Conservation (phyloP, 92 coral and sea anemone species). For the Zoanthus solanderi region DNA sequence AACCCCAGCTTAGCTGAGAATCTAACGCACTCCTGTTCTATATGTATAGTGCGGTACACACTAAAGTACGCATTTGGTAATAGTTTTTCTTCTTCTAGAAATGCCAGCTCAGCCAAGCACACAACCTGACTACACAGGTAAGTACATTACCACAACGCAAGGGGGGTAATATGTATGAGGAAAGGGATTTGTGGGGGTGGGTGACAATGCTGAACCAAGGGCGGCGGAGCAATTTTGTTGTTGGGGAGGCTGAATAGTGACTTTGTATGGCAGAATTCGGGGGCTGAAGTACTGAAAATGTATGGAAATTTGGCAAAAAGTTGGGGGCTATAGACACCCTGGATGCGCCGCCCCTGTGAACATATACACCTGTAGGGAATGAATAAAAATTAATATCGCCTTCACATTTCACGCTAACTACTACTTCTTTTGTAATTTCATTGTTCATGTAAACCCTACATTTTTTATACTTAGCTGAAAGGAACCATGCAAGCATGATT, state of each 20-base stretch:
- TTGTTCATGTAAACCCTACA: not conserved
- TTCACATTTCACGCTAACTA: not conserved
- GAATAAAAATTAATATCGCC: not conserved
- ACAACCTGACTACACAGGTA: not conserved
- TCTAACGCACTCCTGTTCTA: slow-evolving; percentile 9
- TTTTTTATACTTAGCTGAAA: slow-evolving; percentile 1
- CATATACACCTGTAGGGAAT: slow-evolving; percentile 1
- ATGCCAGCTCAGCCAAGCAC: slow-evolving; percentile 5
- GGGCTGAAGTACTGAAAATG: slow-evolving; percentile 7
- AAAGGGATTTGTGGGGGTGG: slow-evolving; percentile 7
- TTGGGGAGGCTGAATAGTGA: not conserved
- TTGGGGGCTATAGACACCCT: not conserved
- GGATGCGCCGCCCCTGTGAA: slow-evolving; percentile 3
- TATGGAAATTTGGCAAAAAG: not conserved
- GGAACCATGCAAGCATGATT: slow-evolving; percentile 2
- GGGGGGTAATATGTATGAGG: not conserved
- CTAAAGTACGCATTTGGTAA: not conserved
- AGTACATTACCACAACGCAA: not conserved
- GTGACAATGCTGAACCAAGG: slow-evolving; percentile 1
- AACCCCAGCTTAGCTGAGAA: slow-evolving; percentile 6
- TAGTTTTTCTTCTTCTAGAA: slow-evolving; percentile 5
- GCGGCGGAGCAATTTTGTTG: not conserved
- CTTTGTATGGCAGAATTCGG: not conserved
- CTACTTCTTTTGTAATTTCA: slow-evolving; percentile 6
- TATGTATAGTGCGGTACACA: slow-evolving; percentile 6